phyloP scores from a whole-genome alignment of 1,140 invertebrate species.

The Orussus abietinus region DNA sequence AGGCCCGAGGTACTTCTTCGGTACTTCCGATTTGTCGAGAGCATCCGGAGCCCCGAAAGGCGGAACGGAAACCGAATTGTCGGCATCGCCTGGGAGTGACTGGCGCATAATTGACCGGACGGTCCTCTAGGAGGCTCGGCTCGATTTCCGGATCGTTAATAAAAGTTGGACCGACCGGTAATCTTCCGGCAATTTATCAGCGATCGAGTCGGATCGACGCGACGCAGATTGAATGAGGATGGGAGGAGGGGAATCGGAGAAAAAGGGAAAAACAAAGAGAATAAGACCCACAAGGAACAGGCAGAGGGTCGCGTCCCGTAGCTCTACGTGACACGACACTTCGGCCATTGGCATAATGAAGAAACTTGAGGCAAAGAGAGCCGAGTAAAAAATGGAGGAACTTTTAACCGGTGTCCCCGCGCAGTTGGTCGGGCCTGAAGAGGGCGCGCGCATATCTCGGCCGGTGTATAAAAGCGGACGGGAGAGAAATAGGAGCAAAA shows the following conservation, averaged over 20 bases:
- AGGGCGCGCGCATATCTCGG: constrained; percentile 1
- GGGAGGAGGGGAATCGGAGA: constrained; percentile 21
- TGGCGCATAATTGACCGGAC: constrained; percentile 21
- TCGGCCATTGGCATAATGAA: constrained; percentile 32
- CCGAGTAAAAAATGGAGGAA: constrained; percentile 24
- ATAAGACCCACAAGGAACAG: constrained; percentile 16
- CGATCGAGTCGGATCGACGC: constrained; percentile 16
- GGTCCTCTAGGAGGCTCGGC: too few species aligned
- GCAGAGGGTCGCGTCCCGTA: constrained; percentile 14
- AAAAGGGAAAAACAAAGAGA: constrained; percentile 10
- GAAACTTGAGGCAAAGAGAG: constrained; percentile 24
- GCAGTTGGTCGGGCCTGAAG: constrained; percentile 2
- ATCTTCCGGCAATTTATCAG: constrained; percentile 32
- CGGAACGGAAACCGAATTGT: constrained; percentile 5
- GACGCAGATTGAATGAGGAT: constrained; percentile 22
- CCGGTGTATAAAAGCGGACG: constrained; percentile 4
- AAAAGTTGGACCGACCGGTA: constrained; percentile 14
- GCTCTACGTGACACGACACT: constrained; percentile 23
- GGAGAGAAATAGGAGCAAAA: constrained; percentile 22
- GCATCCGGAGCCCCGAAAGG: constrained; percentile 17
- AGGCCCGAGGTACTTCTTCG: too few species aligned
- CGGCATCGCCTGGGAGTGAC: constrained; percentile 15
- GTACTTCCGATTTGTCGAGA: too few species aligned
- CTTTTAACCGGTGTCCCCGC: constrained; percentile 4
- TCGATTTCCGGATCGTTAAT: too few species aligned